Evolutionary conservation across 2,797 vertebrate species (phyloP).

Genomic region (Malurus splendens): DNA sequence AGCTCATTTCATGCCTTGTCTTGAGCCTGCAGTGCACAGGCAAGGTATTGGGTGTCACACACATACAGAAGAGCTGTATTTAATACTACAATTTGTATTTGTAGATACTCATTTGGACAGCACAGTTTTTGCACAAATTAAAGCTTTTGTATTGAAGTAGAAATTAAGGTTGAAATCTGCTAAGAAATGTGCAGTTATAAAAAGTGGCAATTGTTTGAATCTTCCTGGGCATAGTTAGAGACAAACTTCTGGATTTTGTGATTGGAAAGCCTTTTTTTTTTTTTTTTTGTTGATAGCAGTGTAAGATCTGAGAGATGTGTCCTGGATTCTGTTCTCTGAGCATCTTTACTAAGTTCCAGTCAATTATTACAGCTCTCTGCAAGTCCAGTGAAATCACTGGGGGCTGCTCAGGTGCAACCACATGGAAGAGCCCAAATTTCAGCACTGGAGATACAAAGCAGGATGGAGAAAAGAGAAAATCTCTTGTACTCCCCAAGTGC

Average conservation of each 20-base stretch:
- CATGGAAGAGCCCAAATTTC: background rate
- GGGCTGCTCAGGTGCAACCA: background rate
- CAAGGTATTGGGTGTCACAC: background rate
- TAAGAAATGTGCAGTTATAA: background rate
- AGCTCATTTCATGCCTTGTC: background rate
- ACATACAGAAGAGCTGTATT: background rate
- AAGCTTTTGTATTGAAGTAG: background rate
- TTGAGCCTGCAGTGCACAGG: background rate
- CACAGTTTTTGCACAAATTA: background rate
- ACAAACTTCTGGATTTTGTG: background rate
- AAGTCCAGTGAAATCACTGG: background rate
- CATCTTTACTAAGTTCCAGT: background rate
- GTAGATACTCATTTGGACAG: background rate
- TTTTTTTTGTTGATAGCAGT: background rate
- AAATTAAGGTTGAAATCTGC: background rate
- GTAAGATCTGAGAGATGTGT: background rate
- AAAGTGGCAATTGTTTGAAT: background rate
- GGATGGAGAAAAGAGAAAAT: background rate
- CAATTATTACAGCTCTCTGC: background rate
- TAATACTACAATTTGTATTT: background rate
- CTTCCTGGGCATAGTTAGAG: background rate
- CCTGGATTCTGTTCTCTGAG: background rate
- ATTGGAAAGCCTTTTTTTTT: background rate
- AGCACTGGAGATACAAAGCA: background rate
- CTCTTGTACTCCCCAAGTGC: background rate